Percentiles rank a stretch among this genome's conserved stretches.
These are phyloP conservation scores for Buphagus erythrorhynchus DNA, from an alignment of 2,797 vertebrate species.

Conservation along the genomic window DNA sequence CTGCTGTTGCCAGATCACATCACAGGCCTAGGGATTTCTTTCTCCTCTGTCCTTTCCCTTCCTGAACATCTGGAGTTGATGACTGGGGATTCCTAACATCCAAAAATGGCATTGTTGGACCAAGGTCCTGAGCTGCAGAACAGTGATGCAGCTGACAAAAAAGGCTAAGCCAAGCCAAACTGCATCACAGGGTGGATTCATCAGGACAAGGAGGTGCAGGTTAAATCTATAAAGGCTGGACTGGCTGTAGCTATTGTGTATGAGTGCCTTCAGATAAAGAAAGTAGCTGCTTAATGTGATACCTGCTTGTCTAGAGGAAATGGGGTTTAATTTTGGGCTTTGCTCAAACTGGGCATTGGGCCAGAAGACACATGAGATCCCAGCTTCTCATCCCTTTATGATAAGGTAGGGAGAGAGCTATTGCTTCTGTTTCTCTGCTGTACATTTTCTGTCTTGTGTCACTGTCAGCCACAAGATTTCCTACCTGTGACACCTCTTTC, in stretches of 20 bases:
- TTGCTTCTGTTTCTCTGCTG: background rate
- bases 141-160: background rate
- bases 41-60: background rate
- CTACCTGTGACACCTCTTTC: background rate
- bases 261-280: background rate
- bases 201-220: background rate
- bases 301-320: background rate
- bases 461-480: background rate
- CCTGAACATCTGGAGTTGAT: background rate
- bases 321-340: background rate
- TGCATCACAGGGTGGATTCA: background rate
- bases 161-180: background rate
- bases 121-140: background rate
- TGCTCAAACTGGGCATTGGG: background rate
- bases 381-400: background rate
- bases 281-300: background rate
- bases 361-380: background rate
- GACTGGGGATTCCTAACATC: background rate
- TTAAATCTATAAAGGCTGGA: background rate
- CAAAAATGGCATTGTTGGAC: rapidly evolving
- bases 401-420: background rate
- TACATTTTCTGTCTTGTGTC: background rate
- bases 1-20: background rate
- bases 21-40: background rate
- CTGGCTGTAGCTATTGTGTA: background rate